phyloP scores from a whole-genome alignment of 2,113 vertebrate genomes.

The Marcusenius ussheri region DNA sequence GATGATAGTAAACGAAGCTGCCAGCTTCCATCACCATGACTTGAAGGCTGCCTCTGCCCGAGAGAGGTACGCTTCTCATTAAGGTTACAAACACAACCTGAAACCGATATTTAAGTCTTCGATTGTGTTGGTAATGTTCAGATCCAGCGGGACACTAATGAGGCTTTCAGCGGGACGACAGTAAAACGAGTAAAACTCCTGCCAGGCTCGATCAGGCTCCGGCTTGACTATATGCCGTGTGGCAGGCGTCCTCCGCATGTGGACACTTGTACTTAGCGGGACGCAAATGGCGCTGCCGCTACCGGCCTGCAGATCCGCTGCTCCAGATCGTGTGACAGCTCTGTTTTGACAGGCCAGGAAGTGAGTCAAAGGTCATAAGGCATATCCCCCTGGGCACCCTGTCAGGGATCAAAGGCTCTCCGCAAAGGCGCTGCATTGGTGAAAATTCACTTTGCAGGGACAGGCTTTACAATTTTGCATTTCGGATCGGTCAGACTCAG shows the following conservation, averaged over 20 bases:
- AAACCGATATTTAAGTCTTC: background rate
- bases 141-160: background rate
- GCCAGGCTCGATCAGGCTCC: background rate
- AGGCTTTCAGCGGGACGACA: background rate
- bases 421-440: background rate
- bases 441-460: background rate
- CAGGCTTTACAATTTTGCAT: background rate
- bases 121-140: background rate
- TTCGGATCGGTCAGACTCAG: background rate
- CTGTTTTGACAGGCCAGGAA: constrained; percentile 4
- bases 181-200: background rate
- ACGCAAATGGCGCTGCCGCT: background rate
- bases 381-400: background rate
- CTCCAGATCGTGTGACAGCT: background rate
- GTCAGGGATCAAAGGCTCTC: background rate
- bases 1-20: constrained; percentile 1
- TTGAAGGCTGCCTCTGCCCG: background rate
- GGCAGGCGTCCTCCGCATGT: background rate
- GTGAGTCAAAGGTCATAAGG: background rate
- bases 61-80: background rate
- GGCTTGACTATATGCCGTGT: background rate
- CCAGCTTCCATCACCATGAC: background rate
- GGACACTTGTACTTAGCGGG: background rate
- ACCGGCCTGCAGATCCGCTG: background rate
- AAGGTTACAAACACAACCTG: constrained; percentile 1